phyloP scores from a whole-genome alignment of 2,797 vertebrate genomes.

The Potorous gilbertii region DNA sequence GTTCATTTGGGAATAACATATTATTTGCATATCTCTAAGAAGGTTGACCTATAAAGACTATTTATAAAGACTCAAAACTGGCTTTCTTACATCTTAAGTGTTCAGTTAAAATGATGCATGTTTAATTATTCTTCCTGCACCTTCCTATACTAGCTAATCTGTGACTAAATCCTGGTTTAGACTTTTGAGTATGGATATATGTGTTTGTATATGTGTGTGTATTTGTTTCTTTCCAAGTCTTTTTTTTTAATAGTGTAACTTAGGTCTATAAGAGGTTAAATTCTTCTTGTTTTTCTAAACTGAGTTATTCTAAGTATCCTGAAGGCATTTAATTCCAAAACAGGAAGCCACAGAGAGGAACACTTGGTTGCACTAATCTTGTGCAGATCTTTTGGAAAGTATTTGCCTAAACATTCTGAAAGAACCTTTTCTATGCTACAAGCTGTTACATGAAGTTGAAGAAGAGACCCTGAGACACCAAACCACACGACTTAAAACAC shows the following conservation, averaged over 20 bases:
- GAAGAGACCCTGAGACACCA: slow-evolving; percentile 62
- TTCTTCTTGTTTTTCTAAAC: slow-evolving; percentile 82
- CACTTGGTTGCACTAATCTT: slow-evolving; percentile 90
- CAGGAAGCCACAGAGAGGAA: slow-evolving; percentile 91
- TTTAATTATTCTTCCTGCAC: slow-evolving; percentile 48
- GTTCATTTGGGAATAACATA: slow-evolving; percentile 46
- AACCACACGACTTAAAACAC: slow-evolving; percentile 55
- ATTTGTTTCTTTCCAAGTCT: slow-evolving; percentile 43
- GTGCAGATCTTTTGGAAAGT: slow-evolving; percentile 89
- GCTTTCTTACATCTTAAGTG: slow-evolving; percentile 8
- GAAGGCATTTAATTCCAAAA: slow-evolving; percentile 92
- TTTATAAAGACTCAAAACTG: slow-evolving; percentile 52
- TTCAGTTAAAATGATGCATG: slow-evolving; percentile 44
- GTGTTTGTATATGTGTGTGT: slow-evolving; percentile 7
- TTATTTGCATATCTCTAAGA: slow-evolving; percentile 28
- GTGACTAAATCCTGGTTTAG: slow-evolving; percentile 34
- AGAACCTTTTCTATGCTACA: slow-evolving; percentile 80
- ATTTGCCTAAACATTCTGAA: slow-evolving; percentile 86
- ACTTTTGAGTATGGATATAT: slow-evolving; percentile 35
- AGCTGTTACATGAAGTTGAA: slow-evolving; percentile 78
- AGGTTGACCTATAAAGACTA: slow-evolving; percentile 33
- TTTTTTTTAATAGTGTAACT: slow-evolving; percentile 27
- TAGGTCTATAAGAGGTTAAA: slow-evolving; percentile 83
- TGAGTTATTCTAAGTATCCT: slow-evolving; percentile 85
- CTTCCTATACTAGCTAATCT: slow-evolving; percentile 45